These are phyloP conservation scores for Alethe castanea DNA, from an alignment of 2,113 vertebrate genomes.

Conservation along the genomic window DNA sequence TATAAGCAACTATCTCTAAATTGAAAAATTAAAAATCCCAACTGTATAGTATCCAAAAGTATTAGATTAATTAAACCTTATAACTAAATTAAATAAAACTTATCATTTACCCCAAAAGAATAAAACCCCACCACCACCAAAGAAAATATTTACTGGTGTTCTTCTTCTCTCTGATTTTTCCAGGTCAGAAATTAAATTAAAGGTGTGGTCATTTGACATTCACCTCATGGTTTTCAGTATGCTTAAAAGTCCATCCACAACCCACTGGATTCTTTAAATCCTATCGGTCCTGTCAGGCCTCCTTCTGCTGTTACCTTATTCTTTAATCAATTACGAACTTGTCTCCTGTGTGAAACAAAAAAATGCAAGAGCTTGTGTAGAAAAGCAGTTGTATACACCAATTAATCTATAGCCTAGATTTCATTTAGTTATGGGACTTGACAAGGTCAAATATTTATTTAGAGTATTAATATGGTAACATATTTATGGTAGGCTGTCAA, in stretches of 20 bases:
- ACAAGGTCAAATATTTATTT: slow-evolving; percentile 1
- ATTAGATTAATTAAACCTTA: neutral
- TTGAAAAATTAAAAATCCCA: neutral
- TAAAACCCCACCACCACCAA: neutral
- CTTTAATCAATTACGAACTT: neutral
- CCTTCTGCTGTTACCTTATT: neutral
- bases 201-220: neutral
- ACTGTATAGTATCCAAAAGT: neutral
- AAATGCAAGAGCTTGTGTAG: neutral
- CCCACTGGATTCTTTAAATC: neutral
- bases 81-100: neutral
- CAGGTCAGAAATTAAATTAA: neutral
- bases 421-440: neutral
- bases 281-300: neutral
- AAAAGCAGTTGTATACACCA: neutral
- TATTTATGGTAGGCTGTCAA: neutral
- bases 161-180: neutral
- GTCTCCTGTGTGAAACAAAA: neutral
- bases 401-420: neutral
- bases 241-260: neutral
- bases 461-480: neutral
- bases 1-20: neutral
- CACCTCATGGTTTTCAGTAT: neutral
- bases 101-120: neutral
- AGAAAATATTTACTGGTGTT: neutral